Evolutionary conservation across 2,797 vertebrate species (phyloP).

Genomic region (Chloroceryle inda): DNA sequence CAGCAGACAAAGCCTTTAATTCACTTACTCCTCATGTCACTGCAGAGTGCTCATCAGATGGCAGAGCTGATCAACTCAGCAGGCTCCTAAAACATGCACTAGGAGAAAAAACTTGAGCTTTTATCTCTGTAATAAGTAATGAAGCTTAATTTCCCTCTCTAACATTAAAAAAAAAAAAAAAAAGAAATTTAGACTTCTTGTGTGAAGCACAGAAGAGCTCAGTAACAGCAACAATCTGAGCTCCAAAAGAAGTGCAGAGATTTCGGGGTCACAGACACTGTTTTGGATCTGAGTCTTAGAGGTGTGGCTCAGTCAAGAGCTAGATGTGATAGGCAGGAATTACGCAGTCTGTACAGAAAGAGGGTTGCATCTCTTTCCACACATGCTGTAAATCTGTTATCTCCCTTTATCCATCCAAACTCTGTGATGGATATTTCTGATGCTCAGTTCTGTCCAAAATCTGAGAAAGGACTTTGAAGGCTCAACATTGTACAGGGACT

Average conservation of each 20-base stretch:
- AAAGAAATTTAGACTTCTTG: background rate
- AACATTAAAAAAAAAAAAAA: background rate
- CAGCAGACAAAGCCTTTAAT: slow-evolving; percentile 59
- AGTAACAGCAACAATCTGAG: background rate
- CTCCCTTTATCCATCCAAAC: slow-evolving; percentile 14
- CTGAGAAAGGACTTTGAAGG: background rate
- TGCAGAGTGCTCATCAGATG: slow-evolving; percentile 1
- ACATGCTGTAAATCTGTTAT: background rate
- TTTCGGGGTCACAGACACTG: background rate
- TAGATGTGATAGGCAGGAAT: background rate
- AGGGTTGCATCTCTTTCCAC: background rate
- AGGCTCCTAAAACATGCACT: slow-evolving; percentile 38
- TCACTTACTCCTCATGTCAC: background rate
- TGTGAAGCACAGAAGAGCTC: background rate
- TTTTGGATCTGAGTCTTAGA: background rate
- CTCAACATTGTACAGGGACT: background rate
- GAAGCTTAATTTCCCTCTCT: slow-evolving; percentile 15
- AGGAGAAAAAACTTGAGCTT: slow-evolving; percentile 12
- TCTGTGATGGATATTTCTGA: background rate
- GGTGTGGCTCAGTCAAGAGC: background rate
- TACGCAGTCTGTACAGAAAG: background rate
- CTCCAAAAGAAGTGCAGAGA: background rate
- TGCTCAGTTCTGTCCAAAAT: background rate
- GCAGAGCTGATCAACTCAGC: slow-evolving; percentile 49
- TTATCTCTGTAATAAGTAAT: slow-evolving; percentile 46